Conservation (phyloP, 2,113 vertebrate species). For the Taxidea taxus region DNA sequence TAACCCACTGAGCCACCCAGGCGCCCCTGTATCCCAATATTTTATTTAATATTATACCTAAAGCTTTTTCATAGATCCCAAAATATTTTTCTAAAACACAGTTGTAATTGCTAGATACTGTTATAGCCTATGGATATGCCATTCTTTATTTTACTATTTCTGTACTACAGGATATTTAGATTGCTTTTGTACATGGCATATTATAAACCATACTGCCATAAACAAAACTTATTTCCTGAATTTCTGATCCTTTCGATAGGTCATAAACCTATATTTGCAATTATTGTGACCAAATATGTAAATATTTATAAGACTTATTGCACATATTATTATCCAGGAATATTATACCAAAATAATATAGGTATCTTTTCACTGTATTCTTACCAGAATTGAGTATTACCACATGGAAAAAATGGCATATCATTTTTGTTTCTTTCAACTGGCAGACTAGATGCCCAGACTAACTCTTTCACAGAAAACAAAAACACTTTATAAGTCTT, state of each 20-base stretch:
- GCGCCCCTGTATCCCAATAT: too few relatives aligned
- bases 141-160: background rate
- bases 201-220: background rate
- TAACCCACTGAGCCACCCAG: too few relatives aligned
- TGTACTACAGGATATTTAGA: background rate
- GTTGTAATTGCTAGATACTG: background rate
- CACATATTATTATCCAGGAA: background rate
- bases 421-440: conserved; percentile 11
- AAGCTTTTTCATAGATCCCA: background rate
- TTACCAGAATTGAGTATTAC: background rate
- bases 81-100: conserved; percentile 20
- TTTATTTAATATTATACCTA: background rate
- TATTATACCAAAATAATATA: background rate
- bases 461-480: background rate
- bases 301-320: background rate
- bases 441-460: background rate
- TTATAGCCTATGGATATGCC: background rate
- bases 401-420: background rate
- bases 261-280: background rate
- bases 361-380: background rate
- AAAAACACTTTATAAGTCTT: background rate
- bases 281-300: background rate
- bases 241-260: background rate
- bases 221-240: conserved; percentile 1
- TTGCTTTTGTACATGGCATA: background rate